phyloP scores from a whole-genome alignment of 2,888 invertebrate species.

The Machimus atricapillus region DNA sequence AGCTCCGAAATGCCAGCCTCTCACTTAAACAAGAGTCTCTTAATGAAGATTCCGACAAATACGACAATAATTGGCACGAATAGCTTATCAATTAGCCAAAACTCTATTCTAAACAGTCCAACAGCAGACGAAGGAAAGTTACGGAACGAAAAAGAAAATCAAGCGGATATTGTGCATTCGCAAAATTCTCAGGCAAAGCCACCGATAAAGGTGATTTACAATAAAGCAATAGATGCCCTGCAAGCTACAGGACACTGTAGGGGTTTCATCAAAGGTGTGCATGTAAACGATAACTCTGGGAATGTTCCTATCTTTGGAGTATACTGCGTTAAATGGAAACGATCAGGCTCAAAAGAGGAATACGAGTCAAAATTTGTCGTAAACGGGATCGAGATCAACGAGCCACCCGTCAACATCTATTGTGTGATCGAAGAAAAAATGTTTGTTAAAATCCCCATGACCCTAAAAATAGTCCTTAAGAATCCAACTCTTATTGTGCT shows the following conservation, averaged over 20 bases:
- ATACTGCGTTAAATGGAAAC: constrained; percentile 61
- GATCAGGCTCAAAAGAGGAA: constrained; percentile 56
- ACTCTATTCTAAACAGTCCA: constrained; percentile 54
- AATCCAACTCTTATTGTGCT: constrained; percentile 60
- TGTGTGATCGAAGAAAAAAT: constrained; percentile 62
- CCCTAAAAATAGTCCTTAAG: constrained; percentile 59
- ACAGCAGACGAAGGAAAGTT: constrained; percentile 57
- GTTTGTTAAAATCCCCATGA: constrained; percentile 62
- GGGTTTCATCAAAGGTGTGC: constrained; percentile 58
- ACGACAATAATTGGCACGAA: constrained; percentile 60
- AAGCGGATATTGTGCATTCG: neutral
- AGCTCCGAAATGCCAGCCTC: constrained; percentile 42
- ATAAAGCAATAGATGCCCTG: constrained; percentile 60
- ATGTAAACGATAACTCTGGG: constrained; percentile 42
- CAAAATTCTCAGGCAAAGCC: constrained; percentile 45
- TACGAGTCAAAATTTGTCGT: constrained; percentile 62
- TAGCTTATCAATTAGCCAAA: constrained; percentile 52
- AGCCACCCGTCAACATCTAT: constrained; percentile 61
- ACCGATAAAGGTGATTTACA: constrained; percentile 53
- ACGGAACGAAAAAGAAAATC: constrained; percentile 39
- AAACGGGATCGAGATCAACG: constrained; percentile 57
- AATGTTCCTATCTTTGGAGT: constrained; percentile 55
- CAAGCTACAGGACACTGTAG: constrained; percentile 59
- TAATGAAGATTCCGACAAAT: constrained; percentile 58
- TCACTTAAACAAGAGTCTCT: constrained; percentile 54